These are phyloP conservation scores for Latheticus oryzae DNA, from an alignment of 2,888 invertebrate species.

Conservation along the genomic window DNA sequence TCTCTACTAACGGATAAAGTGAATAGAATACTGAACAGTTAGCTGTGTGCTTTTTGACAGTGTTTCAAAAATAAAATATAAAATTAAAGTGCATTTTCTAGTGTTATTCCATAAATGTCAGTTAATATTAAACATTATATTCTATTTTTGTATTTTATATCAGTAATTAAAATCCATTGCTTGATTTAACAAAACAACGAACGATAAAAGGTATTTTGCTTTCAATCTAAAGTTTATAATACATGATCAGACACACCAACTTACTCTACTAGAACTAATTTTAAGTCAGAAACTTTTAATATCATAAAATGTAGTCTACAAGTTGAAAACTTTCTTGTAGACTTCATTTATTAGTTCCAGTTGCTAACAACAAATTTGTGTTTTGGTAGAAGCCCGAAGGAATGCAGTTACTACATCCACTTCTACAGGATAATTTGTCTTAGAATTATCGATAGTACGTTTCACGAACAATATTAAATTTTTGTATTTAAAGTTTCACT, in stretches of 20 bases:
- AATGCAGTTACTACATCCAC: conserved; percentile 27
- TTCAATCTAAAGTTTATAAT: conserved; percentile 43
- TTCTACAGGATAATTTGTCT: conserved; percentile 47
- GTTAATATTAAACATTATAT: no score
- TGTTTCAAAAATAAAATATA: no score
- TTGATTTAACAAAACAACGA: no score
- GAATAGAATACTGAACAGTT: no score
- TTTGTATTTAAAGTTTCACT: no score
- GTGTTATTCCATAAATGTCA: no score
- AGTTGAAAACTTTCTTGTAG: conserved; percentile 32
- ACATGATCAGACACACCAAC: conserved; percentile 34
- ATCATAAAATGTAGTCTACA: conserved; percentile 40
- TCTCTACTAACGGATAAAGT: no score
- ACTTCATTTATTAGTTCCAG: conserved; percentile 43
- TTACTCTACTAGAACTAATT: conserved; percentile 41
- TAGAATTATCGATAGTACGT: conserved; percentile 49
- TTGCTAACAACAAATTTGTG: conserved; percentile 26
- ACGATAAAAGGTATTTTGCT: conserved; percentile 22
- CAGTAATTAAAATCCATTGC: no score
- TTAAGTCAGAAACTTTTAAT: conserved; percentile 41
- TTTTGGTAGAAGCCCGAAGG: conserved; percentile 30
- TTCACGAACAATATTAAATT: no score
- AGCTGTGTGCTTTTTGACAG: no score
- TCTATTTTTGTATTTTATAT: no score
- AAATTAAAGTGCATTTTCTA: no score